Base-by-base conservation (phyloP, 2,888 invertebrate genomes). In the Watsonalla binaria region DNA sequence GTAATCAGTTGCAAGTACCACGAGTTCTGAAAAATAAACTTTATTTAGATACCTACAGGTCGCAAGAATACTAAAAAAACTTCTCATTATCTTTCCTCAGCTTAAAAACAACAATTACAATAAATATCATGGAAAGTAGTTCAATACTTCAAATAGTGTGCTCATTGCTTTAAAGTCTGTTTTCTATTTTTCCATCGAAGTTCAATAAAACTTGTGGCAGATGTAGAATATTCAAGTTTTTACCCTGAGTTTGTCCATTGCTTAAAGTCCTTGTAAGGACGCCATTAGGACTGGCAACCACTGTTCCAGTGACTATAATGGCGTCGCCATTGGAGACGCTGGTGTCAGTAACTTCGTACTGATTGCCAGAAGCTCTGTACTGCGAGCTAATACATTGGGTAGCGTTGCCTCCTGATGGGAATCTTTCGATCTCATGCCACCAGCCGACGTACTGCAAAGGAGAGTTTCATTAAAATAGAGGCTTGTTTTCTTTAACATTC, bases 371-470 rank as follows among this genome's bases (percentile, higher is more conserved):
- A 2, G 58, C 49, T 2, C 60, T 45, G 66, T 82, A 81, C 2
- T 74, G 65, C 0, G 83, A 75, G 64, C 84, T 86, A 59, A 75
- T 67, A 57, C 89, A 89, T 2, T 74, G 67, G 1, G 86, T 86
- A 0, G 54, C 65, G 48, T 63, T 52, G 0, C 53, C 48, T 49
- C 77, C 76, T 0, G 71, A 62, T 0, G 86, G 80, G 58, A 81
- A 89, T 7, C 82, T 72, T 58, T 84, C 80, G 47, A 88, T 76
- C 60, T 88, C 86, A 53, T 88, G 85, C 89, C 89, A 89, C 82
- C 84, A 83, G 37, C 86, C 87, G 0, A 73, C 46, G 58, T 76
- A 89, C 89, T 89, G 68, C 7, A 67, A 74, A 58, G 24, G 52
- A 46, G 34, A 34, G 24, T 45, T 35, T 42, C 24, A n/a, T 7